Conservation (phyloP, 2,113 vertebrate genomes). For the Engystomops pustulosus region DNA sequence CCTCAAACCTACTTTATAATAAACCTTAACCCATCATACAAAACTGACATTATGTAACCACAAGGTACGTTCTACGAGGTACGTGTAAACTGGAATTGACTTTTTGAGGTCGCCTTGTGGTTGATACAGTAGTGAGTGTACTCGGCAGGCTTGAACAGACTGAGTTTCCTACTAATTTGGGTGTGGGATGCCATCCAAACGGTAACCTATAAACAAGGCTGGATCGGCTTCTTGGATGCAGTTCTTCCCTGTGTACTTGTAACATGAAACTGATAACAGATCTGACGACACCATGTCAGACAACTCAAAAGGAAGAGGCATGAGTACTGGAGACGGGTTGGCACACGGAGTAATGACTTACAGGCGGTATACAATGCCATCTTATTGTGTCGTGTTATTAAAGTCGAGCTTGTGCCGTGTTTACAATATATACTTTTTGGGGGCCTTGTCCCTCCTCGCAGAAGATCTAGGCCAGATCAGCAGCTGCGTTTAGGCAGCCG, state of each 20-base stretch:
- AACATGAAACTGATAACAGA: not conserved
- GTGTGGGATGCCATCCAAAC: slow-evolving; percentile 5
- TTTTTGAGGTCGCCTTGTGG: slow-evolving; percentile 53
- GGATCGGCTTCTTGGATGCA: not conserved
- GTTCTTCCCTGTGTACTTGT: not conserved
- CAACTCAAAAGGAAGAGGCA: not conserved
- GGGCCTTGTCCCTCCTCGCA: not conserved
- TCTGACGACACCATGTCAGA: not conserved
- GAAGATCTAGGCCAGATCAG: slow-evolving; percentile 63
- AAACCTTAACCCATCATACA: slow-evolving; percentile 34
- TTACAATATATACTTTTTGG: not conserved
- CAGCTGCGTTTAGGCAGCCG: slow-evolving; percentile 63
- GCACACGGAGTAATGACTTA: not conserved
- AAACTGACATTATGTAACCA: slow-evolving; percentile 52
- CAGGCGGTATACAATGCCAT: not conserved
- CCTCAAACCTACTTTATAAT: slow-evolving; percentile 26
- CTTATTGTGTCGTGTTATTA: not conserved
- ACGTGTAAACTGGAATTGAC: slow-evolving; percentile 43
- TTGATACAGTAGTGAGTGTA: slow-evolving; percentile 28
- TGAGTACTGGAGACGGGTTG: not conserved
- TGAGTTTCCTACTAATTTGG: slow-evolving; percentile 1
- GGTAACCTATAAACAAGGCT: not conserved
- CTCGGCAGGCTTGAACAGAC: slow-evolving; percentile 16
- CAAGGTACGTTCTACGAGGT: slow-evolving; percentile 31
- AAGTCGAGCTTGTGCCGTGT: not conserved